Evolutionary conservation across 30 jellyfish, hydroid and myxozoan genomes (phyloP).

Genomic region (Aurelia aurita): DNA sequence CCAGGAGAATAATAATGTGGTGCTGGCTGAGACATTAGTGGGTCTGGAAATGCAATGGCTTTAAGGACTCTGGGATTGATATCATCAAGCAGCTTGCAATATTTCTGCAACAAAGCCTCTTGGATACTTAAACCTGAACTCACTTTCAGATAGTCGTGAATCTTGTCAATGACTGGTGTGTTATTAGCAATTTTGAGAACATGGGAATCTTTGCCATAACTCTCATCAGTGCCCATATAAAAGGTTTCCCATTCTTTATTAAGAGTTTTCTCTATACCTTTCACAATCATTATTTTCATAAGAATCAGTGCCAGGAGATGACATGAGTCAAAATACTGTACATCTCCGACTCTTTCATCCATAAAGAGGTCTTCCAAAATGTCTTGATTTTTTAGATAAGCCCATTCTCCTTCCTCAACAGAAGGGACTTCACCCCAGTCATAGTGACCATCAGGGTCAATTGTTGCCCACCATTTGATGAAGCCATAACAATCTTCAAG

Average conservation of each 20-base stretch:
- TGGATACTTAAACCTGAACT: neutral
- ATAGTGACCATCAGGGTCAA: neutral
- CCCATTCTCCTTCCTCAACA: neutral
- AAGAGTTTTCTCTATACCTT: neutral
- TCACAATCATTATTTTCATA: constrained; percentile 3
- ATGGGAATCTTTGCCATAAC: constrained; percentile 26
- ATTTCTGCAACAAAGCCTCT: constrained; percentile 4
- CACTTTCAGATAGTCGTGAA: neutral
- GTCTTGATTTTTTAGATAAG: constrained; percentile 4
- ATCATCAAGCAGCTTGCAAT: neutral
- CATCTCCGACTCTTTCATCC: neutral
- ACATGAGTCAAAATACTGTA: neutral
- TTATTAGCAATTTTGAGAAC: constrained; percentile 13
- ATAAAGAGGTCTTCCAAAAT: constrained; percentile 1
- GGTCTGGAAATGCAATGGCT: constrained; percentile 14
- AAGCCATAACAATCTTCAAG: constrained; percentile 9
- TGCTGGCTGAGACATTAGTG: neutral
- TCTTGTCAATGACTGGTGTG: constrained; percentile 8
- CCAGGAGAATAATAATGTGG: neutral
- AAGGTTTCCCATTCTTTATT: neutral
- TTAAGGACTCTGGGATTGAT: neutral
- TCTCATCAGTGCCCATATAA: constrained; percentile 18
- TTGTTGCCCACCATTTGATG: constrained; percentile 39
- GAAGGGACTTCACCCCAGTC: neutral
- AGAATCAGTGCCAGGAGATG: constrained; percentile 14